Base-by-base conservation (phyloP, 2,113 vertebrate genomes). In the Podarcis cretensis region DNA sequence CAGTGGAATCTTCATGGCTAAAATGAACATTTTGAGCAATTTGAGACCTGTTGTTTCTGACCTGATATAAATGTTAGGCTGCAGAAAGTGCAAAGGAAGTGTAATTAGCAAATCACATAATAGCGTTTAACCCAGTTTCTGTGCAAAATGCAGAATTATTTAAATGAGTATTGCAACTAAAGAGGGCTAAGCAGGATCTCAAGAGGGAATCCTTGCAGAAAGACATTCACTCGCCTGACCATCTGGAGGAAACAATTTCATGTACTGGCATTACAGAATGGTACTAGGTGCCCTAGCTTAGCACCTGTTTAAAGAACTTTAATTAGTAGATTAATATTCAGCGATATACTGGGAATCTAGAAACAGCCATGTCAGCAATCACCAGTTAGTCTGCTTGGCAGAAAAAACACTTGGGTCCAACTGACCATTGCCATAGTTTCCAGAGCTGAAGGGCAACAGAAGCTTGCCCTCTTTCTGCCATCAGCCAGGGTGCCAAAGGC, bases 51-150 rank as follows among this genome's bases (percentile, higher is more conserved):
- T 12, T 40, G 69, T 48, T 57, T 40, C 21, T 1, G 35, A 35
- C 35, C 35, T 35, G 0, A n/a, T 6, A 76, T 84, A 59, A 71
- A 59, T 69, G 63, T 74, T 43, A 25, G 76, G 81, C 32, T 73
- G 54, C 35, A 85, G 20, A n/a, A 43, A 71, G 13, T 59, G 54
- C 43, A 5, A 85, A 73, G 81, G 32, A 54, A 20, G 2, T 59
- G 7, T 68, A 6, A n/a, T 79, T 88, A 90, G 59, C 59, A 81
- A 13, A 81, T 32, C 37, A 9, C 8, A 81, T 3, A 5, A 23
- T n/a, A 6, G 2, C 87, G 91, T 92, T 6, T 32, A 86, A 68
- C 6, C 1, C n/a, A 85, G 76, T 77, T 91, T 27, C 25, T 43
- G 8, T 32, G 79, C 5, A 87, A 89, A 32, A 68, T 66, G 59